phyloP scores from a whole-genome alignment of 2,888 invertebrate species.

The Drosophila anomelani region DNA sequence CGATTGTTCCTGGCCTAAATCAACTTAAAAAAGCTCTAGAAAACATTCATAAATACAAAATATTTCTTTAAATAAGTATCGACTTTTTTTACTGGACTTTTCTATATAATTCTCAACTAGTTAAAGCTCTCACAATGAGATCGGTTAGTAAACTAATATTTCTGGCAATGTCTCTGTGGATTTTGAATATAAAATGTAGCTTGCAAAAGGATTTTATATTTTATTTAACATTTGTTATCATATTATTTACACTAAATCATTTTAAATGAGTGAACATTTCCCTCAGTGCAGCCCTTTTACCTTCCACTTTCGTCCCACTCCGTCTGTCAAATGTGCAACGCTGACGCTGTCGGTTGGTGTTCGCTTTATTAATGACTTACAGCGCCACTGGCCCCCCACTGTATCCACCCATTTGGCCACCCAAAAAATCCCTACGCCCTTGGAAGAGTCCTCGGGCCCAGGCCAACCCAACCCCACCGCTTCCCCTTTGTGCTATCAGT shows the following conservation, averaged over 20 bases:
- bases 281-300: constrained; percentile 7
- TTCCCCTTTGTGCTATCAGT: constrained; percentile 25
- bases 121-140: too few species aligned
- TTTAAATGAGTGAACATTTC: neutral
- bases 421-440: constrained; percentile 2
- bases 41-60: too few species aligned
- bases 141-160: too few species aligned
- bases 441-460: neutral
- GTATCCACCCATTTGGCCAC: neutral
- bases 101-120: too few species aligned
- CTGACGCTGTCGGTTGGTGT: constrained; percentile 69
- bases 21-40: too few species aligned
- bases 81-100: too few species aligned
- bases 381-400: constrained; percentile 54
- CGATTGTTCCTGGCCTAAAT: too few species aligned
- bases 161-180: neutral
- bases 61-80: too few species aligned
- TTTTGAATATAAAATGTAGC: neutral
- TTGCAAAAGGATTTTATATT: neutral
- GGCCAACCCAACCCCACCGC: neutral
- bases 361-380: constrained; percentile 84
- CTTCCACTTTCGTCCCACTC: constrained; percentile 8
- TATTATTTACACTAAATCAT: neutral
- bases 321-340: constrained; percentile 42
- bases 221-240: neutral